Percentiles rank a stretch among this genome's conserved stretches.
phyloP scores from a whole-genome alignment of 2,113 vertebrate species.

The Aix galericulata region DNA sequence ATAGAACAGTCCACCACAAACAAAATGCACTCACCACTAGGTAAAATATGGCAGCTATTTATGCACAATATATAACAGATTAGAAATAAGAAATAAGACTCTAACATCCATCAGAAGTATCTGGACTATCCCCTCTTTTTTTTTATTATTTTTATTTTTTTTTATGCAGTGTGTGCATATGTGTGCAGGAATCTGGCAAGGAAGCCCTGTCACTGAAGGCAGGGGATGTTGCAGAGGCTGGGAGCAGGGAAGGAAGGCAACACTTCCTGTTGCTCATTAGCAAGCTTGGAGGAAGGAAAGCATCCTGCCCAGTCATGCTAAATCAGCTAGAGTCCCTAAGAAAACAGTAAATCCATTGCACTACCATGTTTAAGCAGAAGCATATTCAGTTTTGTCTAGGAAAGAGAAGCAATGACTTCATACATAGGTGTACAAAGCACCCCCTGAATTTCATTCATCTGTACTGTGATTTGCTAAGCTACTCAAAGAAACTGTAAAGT shows the following conservation, averaged over 20 bases:
- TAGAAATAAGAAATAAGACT: neutral
- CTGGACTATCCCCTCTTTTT: neutral
- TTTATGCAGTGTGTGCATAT: neutral
- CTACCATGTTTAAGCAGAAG: neutral
- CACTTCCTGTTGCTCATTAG: conserved; percentile 30
- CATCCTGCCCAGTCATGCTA: conserved; percentile 45
- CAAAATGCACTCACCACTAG: neutral
- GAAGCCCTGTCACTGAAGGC: neutral
- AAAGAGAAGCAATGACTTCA: neutral
- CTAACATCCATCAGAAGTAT: neutral
- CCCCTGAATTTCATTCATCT: neutral
- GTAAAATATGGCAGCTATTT: neutral
- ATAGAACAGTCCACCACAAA: neutral
- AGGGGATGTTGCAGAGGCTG: neutral
- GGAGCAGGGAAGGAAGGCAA: conserved; percentile 38
- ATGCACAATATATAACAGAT: neutral
- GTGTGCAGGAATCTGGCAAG: neutral
- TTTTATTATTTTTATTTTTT: neutral
- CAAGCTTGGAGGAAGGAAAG: conserved; percentile 14
- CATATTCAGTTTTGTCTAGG: neutral
- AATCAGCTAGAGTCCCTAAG: neutral
- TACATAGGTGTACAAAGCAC: neutral
- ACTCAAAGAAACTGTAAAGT: neutral
- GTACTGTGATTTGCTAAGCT: neutral
- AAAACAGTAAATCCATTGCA: neutral